Evolutionary conservation across 2,888 invertebrate genomes (phyloP), one percentile per base, ranked within the genome.

Genomic region (Helobdella robusta): DNA sequence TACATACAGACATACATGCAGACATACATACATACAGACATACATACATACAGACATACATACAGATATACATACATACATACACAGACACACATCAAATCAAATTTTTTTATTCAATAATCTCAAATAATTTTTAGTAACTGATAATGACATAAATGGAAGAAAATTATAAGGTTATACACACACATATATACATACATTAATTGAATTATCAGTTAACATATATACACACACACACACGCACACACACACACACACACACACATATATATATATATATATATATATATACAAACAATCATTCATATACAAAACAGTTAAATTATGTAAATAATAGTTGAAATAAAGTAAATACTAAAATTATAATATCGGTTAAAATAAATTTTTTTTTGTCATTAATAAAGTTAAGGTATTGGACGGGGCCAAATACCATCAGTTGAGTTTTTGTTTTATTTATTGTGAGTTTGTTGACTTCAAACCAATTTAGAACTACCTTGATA

Each of bases 211-310:
- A 56, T 30, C 23, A n/a, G 30, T 30, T 28, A n/a, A 56, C 56
- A 56, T 28, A 56, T 30, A 56, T 28, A 56, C 56, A 56, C 32
- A 56, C 56, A 56, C 32, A 56, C 56, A 50, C 50, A 50, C 50
- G 25, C 50, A 50, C 50, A 50, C 50, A 50, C 50, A 50, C 50
- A 50, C 50, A 50, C 50, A 50, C 50, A 50, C 50, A 50, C 50
- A 50, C 50, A 50, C 50, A 50, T 25, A 50, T 25, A 50, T 25
- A 50, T 4, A 50, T 18, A 18, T 23, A 50, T 25, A 50, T n/a
- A 11, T 15, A n/a, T 15, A 40, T 15, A 40, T 40, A 40, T n/a
- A 15, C 15, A 15, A 15, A 11, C 44, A 40, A 40, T 40, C 15
- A 40, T 40, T 40, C 15, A 15, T 15, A 40, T 11, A 15, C 15